These are phyloP conservation scores for Boulengeromyrus knoepffleri DNA, from an alignment of 2,113 vertebrate species.

Conservation along the genomic window DNA sequence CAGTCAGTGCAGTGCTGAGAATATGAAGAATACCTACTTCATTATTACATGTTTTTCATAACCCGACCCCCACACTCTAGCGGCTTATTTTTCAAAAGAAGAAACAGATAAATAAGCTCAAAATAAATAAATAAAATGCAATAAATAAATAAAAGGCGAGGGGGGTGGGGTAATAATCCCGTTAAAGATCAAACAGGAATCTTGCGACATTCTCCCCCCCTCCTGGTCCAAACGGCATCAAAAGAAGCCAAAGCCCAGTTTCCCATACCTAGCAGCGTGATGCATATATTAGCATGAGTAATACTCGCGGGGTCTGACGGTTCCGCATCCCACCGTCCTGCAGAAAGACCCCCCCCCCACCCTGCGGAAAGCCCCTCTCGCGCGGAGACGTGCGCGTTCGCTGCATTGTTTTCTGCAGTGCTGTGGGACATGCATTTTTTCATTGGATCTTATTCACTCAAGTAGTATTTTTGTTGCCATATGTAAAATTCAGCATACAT, in stretches of 20 bases:
- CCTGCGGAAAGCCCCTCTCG: neutral
- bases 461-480: neutral
- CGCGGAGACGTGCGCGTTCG: neutral
- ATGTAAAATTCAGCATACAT: neutral
- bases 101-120: neutral
- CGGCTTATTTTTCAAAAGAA: neutral
- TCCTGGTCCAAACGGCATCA: neutral
- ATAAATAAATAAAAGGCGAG: constrained; percentile 11
- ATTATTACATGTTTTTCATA: neutral
- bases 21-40: neutral
- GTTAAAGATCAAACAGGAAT: constrained; percentile 24
- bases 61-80: neutral
- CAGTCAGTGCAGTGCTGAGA: neutral
- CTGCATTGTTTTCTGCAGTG: neutral
- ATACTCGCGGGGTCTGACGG: neutral
- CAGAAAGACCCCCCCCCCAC: neutral
- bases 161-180: constrained; percentile 8
- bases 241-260: constrained; percentile 10
- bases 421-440: neutral
- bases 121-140: constrained; percentile 9
- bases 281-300: constrained; percentile 25
- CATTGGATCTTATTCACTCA: neutral
- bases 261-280: neutral
- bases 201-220: neutral
- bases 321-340: neutral